These are phyloP conservation scores for Epistrophe eligans DNA, from an alignment of 2,888 invertebrate genomes.

Conservation along the genomic window DNA sequence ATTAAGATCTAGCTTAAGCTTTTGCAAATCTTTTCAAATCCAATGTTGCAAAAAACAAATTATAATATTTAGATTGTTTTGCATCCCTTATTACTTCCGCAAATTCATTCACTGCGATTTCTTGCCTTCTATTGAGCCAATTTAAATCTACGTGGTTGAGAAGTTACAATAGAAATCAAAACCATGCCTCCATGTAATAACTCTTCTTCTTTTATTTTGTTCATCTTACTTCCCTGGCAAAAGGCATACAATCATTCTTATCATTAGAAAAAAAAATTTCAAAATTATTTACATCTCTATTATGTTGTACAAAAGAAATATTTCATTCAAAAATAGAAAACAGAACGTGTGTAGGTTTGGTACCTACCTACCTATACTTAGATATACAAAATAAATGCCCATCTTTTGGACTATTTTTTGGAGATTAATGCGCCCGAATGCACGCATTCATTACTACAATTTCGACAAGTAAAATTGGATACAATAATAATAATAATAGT, in stretches of 20 bases:
- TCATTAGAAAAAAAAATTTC: constrained; percentile 66
- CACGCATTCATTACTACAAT: constrained; percentile 39
- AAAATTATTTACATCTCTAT: constrained; percentile 69
- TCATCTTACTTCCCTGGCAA: constrained; percentile 53
- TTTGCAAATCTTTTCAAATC: constrained; percentile 44
- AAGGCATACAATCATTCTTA: constrained; percentile 70
- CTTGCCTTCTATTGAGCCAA: constrained; percentile 22
- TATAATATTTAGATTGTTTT: constrained; percentile 32
- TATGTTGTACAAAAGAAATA: constrained; percentile 43
- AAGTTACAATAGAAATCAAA: constrained; percentile 47
- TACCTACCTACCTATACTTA: neutral
- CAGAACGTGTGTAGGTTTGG: neutral
- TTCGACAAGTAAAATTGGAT: constrained; percentile 40
- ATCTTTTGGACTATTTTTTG: constrained; percentile 17
- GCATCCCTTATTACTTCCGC: constrained; percentile 8
- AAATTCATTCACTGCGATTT: constrained; percentile 35
- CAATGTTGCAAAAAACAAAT: constrained; percentile 50
- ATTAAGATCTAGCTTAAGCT: constrained; percentile 47
- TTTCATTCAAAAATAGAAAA: constrained; percentile 39
- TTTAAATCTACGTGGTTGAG: constrained; percentile 50
- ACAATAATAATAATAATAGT: constrained; percentile 61
- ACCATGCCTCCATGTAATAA: constrained; percentile 37
- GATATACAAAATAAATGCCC: constrained; percentile 13
- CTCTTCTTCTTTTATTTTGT: constrained; percentile 60
- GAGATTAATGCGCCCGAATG: constrained; percentile 38